These are phyloP conservation scores for Tyto alba DNA, from an alignment of 2,113 vertebrate genomes.

Conservation along the genomic window DNA sequence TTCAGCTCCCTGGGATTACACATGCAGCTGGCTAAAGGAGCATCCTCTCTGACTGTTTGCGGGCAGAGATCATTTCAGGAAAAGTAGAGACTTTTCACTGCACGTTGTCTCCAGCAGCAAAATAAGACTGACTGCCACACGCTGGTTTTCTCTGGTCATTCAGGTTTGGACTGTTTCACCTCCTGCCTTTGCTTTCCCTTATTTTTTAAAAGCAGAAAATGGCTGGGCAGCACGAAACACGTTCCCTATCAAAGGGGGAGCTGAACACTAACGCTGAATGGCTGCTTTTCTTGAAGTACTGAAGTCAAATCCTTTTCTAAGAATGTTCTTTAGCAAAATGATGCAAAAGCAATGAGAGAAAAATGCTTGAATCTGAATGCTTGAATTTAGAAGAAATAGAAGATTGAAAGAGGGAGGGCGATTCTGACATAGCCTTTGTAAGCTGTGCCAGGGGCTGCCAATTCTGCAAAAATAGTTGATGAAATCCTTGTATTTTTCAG, in stretches of 20 bases:
- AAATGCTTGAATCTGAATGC: background rate
- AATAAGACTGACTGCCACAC: background rate
- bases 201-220: background rate
- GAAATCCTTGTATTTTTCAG: background rate
- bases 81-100: background rate
- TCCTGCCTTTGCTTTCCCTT: background rate
- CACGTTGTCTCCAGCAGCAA: background rate
- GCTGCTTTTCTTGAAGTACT: background rate
- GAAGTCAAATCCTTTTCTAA: background rate
- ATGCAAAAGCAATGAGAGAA: background rate
- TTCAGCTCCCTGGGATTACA: background rate
- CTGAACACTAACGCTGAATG: background rate
- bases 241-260: background rate
- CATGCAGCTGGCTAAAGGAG: background rate
- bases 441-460: background rate
- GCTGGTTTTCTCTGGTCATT: background rate
- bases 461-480: background rate
- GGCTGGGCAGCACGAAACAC: background rate
- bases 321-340: background rate
- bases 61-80: background rate
- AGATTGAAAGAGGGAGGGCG: background rate
- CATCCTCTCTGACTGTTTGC: background rate
- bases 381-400: background rate
- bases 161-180: background rate
- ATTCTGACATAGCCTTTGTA: background rate